Conservation (phyloP, 2,888 invertebrate species). For the Euproctis similis region DNA sequence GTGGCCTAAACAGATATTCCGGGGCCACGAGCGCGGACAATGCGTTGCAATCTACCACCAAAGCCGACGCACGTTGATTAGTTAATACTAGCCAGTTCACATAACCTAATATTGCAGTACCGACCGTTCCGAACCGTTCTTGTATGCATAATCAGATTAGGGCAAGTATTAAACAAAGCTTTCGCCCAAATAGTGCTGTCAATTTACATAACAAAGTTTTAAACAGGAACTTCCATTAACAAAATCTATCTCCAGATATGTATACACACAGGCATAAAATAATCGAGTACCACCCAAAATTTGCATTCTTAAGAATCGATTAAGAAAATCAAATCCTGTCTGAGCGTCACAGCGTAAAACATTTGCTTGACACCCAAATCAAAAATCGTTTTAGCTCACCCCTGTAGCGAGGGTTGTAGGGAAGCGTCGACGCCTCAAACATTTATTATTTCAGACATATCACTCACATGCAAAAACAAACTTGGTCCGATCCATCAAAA, state of each 20-base stretch:
- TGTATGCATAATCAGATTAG: constrained; percentile 75
- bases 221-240: constrained; percentile 29
- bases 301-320: constrained; percentile 66
- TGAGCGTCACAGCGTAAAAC: constrained; percentile 71
- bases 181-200: constrained; percentile 48
- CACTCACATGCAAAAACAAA: constrained; percentile 77
- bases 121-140: constrained; percentile 62
- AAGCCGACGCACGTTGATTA: constrained; percentile 71
- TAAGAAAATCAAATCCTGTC: constrained; percentile 72
- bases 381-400: constrained; percentile 75
- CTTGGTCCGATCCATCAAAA: constrained; percentile 75
- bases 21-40: constrained; percentile 68
- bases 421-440: constrained; percentile 74
- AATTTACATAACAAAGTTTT: constrained; percentile 44
- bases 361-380: constrained; percentile 76
- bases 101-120: constrained; percentile 57
- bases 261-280: too few species aligned
- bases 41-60: constrained; percentile 67
- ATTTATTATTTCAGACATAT: constrained; percentile 77
- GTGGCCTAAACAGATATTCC: constrained; percentile 75
- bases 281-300: constrained; percentile 35
- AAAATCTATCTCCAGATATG: too few species aligned
- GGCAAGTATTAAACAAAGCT: constrained; percentile 70
- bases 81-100: constrained; percentile 67
- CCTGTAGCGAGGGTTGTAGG: constrained; percentile 52